Percentiles rank a stretch among this genome's conserved stretches.
Evolutionary conservation across 2,113 vertebrate species (phyloP).

Genomic region (Myrmecobius fasciatus): DNA sequence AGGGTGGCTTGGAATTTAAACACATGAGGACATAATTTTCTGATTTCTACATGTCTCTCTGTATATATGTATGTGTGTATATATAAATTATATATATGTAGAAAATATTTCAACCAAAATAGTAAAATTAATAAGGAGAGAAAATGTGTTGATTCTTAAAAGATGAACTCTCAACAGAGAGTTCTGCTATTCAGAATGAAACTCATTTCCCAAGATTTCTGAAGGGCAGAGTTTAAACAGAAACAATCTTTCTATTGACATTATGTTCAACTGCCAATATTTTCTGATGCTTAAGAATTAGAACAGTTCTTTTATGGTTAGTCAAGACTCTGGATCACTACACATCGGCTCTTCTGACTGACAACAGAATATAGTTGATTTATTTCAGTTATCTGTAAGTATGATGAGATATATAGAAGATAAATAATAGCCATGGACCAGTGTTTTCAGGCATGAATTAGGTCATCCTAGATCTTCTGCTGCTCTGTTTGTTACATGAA

Average conservation of each 20-base stretch:
- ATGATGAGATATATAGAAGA: constrained; percentile 23
- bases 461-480: background rate
- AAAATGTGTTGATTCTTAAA: background rate
- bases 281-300: constrained; percentile 3
- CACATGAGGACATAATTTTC: background rate
- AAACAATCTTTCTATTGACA: background rate
- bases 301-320: background rate
- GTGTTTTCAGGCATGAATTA: background rate
- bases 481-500: background rate
- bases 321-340: background rate
- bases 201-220: background rate
- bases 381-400: background rate
- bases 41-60: too few species aligned
- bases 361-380: background rate
- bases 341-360: background rate
- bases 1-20: background rate
- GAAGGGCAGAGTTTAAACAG: background rate
- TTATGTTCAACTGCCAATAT: background rate
- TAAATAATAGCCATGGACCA: background rate
- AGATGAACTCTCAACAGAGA: background rate
- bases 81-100: background rate
- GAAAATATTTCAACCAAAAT: background rate
- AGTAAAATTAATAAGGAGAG: too few species aligned
- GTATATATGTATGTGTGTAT: too few species aligned
- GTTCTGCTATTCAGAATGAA: background rate